phyloP scores from a whole-genome alignment of 2,113 vertebrate genomes.

The Toxostoma redivivum region DNA sequence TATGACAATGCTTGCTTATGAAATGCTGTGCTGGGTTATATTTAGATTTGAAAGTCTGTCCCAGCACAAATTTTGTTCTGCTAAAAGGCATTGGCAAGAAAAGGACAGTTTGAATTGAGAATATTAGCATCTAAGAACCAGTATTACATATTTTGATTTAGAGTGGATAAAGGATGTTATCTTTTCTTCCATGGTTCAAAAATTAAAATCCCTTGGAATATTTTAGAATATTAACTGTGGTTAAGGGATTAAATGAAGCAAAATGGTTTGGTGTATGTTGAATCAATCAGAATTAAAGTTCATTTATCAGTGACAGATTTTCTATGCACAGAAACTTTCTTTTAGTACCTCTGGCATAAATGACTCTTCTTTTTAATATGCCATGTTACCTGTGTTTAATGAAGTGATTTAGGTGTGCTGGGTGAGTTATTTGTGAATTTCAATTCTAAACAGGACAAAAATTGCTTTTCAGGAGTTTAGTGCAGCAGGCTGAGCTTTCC shows the following conservation, averaged over 20 bases:
- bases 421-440: conserved; percentile 12
- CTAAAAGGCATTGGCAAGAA: neutral
- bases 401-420: neutral
- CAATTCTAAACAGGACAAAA: neutral
- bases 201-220: conserved; percentile 50
- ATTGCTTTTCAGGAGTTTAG: neutral
- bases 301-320: conserved; percentile 54
- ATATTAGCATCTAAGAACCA: neutral
- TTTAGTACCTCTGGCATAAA: neutral
- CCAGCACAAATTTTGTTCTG: neutral
- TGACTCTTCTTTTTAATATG: neutral
- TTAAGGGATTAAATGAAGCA: conserved; percentile 60
- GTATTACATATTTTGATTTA: neutral
- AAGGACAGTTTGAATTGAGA: neutral
- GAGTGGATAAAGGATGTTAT: neutral
- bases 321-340: conserved; percentile 13
- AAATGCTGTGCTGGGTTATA: neutral
- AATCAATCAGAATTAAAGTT: conserved; percentile 68
- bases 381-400: conserved; percentile 36
- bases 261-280: conserved; percentile 48
- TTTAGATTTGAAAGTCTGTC: neutral
- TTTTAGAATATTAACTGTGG: conserved; percentile 45
- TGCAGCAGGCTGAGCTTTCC: neutral
- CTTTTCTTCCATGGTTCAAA: neutral
- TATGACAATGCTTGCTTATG: neutral